A percentile compares a stretch with the other conserved stretches of the same genome.
These are phyloP conservation scores for Nesidiocoris tenuis DNA, from an alignment of 2,888 invertebrate species.

Conservation along the genomic window DNA sequence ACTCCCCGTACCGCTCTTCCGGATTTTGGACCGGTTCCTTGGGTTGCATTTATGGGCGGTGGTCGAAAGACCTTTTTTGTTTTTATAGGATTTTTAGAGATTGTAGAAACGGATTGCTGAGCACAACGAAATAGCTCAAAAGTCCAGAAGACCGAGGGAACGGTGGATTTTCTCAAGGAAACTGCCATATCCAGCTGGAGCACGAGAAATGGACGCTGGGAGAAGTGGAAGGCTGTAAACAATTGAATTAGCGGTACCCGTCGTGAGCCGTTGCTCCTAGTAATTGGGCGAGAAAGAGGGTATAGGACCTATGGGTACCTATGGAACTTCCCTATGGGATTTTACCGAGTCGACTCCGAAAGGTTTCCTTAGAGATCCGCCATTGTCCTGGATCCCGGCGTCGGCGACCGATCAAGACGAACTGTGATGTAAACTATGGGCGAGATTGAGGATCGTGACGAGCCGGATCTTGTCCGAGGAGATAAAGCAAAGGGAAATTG, in stretches of 20 bases:
- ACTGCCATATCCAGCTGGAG: constrained; percentile 33
- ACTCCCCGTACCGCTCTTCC: too few species aligned
- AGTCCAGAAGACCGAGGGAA: background rate
- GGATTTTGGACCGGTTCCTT: too few species aligned
- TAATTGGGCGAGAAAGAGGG: constrained; percentile 16
- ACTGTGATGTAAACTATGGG: background rate
- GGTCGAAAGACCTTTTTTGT: too few species aligned
- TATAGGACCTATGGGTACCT: background rate
- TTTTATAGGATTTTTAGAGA: background rate
- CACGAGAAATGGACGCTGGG: background rate
- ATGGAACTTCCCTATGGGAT: background rate
- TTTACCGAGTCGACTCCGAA: constrained; percentile 7
- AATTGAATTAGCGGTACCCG: constrained; percentile 36
- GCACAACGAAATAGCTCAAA: constrained; percentile 21
- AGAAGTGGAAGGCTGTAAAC: background rate
- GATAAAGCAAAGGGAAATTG: too few species aligned
- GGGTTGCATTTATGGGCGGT: too few species aligned
- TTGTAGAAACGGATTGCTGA: background rate
- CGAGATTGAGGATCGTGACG: background rate
- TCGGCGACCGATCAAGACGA: background rate
- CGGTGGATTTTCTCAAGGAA: constrained; percentile 28
- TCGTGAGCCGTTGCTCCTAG: constrained; percentile 34
- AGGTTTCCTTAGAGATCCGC: constrained; percentile 7
- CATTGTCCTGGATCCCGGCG: constrained; percentile 27
- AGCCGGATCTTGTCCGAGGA: background rate